These are phyloP conservation scores for Aradophagus sp. DNA, from an alignment of 1,140 invertebrate species.

Conservation along the genomic window DNA sequence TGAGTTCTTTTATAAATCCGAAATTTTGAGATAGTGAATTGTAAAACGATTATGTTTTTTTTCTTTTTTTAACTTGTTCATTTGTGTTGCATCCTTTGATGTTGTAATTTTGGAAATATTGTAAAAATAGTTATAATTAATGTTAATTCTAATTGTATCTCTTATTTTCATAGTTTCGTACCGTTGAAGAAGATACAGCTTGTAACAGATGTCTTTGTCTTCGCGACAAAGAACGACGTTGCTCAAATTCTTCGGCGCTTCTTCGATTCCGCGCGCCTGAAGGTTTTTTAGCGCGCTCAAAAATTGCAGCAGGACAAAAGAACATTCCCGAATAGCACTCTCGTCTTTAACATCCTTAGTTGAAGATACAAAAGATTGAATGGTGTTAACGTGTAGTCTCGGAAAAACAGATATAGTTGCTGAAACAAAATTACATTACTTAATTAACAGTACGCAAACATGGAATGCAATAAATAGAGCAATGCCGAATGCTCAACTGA, in stretches of 20 bases:
- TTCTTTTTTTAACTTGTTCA: neutral
- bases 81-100: no score
- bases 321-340: conserved; percentile 72
- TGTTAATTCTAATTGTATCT: no score
- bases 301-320: conserved; percentile 86
- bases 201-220: conserved; percentile 77
- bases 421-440: conserved; percentile 66
- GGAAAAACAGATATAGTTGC: conserved; percentile 85
- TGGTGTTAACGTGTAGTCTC: conserved; percentile 81
- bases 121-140: no score
- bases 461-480: conserved; percentile 33
- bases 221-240: conserved; percentile 80
- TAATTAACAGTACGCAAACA: conserved; percentile 1
- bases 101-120: no score
- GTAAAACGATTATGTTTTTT: no score
- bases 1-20: no score
- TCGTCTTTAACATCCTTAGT: conserved; percentile 71
- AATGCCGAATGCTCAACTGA: no score
- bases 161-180: no score
- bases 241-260: conserved; percentile 80
- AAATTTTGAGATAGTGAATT: no score
- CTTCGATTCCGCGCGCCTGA: conserved; percentile 88
- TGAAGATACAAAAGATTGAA: conserved; percentile 78
- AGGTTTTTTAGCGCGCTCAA: conserved; percentile 87
- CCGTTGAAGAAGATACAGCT: conserved; percentile 85